Percentiles rank a stretch among this genome's conserved stretches.
These are phyloP conservation scores for Larimichthys crocea DNA, from an alignment of 2,113 vertebrate species.

Conservation along the genomic window DNA sequence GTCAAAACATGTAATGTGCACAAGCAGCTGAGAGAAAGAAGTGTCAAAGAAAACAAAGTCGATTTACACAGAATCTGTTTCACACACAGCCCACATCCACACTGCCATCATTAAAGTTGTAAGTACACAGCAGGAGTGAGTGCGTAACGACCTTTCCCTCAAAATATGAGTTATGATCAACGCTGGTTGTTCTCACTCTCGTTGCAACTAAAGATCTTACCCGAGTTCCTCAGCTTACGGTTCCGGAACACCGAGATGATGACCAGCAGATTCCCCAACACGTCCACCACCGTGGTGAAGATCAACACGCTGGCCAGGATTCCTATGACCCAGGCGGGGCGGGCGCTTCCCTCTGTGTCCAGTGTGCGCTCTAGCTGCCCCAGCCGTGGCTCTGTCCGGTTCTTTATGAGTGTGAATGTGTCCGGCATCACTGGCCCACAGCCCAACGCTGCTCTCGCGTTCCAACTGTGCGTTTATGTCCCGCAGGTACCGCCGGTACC, in stretches of 20 bases:
- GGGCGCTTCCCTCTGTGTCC: conserved; percentile 61
- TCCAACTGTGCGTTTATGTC: conserved; percentile 45
- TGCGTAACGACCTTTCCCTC: too few relatives aligned
- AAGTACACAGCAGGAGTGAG: background rate
- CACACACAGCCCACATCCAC: background rate
- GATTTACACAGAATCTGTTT: background rate
- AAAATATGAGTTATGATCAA: background rate
- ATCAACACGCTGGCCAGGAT: conserved; percentile 88
- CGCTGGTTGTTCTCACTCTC: background rate
- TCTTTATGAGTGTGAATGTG: conserved; percentile 82
- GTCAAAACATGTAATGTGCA: background rate
- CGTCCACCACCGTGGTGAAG: conserved; percentile 91
- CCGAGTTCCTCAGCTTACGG: conserved; percentile 90
- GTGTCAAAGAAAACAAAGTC: background rate
- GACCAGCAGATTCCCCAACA: conserved; percentile 90
- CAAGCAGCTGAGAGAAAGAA: background rate
- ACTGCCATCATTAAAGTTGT: background rate
- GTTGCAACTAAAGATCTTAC: conserved; percentile 76
- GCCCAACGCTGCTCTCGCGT: conserved; percentile 43
- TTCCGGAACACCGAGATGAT: conserved; percentile 91
- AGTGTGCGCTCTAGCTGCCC: conserved; percentile 71
- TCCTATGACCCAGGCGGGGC: conserved; percentile 87
- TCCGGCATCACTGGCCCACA: conserved; percentile 83
- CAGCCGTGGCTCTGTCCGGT: conserved; percentile 84
- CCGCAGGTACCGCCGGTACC: conserved; percentile 56